Evolutionary conservation across 1,140 invertebrate species (phyloP), one percentile per base, ranked within the genome.

Genomic region (Aleiodes sp.): DNA sequence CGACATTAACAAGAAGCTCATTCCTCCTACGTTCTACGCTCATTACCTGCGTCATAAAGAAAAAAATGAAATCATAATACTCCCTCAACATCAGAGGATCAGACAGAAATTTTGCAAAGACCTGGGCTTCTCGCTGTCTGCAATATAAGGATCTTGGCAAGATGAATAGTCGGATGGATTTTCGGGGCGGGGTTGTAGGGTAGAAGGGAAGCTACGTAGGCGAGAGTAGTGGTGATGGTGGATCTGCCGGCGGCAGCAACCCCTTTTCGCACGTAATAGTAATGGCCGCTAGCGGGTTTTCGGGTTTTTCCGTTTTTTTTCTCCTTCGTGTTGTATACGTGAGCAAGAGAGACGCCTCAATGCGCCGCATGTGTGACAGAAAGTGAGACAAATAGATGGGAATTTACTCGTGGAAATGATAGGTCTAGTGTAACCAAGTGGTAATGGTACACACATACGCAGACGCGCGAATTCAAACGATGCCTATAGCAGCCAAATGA

Each of bases 401-500:
- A n/a, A n/a, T n/a, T n/a, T n/a, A n/a, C n/a, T n/a, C n/a, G n/a
- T n/a, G n/a, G n/a, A n/a, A n/a, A n/a, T n/a, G n/a, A n/a, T n/a
- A n/a, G n/a, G n/a, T n/a, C n/a, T n/a, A n/a, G n/a, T n/a, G n/a
- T n/a, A n/a, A n/a, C n/a, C n/a, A n/a, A n/a, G n/a, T n/a, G n/a
- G n/a, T n/a, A n/a, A n/a, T n/a, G n/a, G n/a, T n/a, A n/a, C n/a
- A n/a, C n/a, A n/a, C n/a, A n/a, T n/a, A n/a, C n/a, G n/a, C n/a
- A n/a, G n/a, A n/a, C n/a, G n/a, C 69, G 62, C 62, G 39, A 41
- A n/a, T 28, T 43, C 39, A 43, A 16, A 43, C 39, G n/a, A n/a
- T 16, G n/a, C n/a, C n/a, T n/a, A n/a, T n/a, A n/a, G n/a, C 56
- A 24, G 43, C 63, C 14, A 35, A 75, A 77, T 78, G 76, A 78